phyloP scores from a whole-genome alignment of 2,113 vertebrate species.

The Lontra canadensis region DNA sequence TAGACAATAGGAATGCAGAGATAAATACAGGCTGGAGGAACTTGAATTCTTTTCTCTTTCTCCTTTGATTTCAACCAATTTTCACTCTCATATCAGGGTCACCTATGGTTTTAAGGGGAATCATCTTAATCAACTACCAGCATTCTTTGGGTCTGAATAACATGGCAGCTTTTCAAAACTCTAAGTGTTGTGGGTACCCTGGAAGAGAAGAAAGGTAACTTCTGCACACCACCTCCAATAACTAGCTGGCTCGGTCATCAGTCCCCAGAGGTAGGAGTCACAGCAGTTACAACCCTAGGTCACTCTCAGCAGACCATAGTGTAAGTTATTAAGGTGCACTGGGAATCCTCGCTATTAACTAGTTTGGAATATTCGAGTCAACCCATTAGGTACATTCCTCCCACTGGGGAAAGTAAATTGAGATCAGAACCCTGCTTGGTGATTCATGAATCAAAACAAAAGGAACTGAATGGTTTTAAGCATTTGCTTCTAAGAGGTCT shows the following conservation, averaged over 20 bases:
- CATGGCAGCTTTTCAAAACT: background rate
- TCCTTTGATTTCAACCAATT: background rate
- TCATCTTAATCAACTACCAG: background rate
- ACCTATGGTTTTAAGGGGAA: background rate
- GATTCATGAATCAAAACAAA: conserved; percentile 32
- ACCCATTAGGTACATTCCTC: background rate
- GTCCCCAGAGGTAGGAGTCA: background rate
- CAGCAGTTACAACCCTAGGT: background rate
- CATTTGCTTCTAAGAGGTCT: background rate
- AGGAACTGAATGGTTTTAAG: background rate
- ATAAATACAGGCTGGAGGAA: background rate
- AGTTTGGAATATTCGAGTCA: background rate
- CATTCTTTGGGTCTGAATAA: background rate
- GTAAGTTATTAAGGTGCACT: background rate
- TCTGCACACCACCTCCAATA: background rate
- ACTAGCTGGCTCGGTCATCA: background rate
- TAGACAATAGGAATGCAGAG: background rate
- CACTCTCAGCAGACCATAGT: background rate
- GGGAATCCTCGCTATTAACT: conserved; percentile 18
- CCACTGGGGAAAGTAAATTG: background rate
- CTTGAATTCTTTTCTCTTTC: background rate
- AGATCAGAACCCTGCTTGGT: background rate
- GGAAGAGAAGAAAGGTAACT: background rate
- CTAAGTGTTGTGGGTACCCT: background rate
- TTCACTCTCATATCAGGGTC: background rate